Evolutionary conservation across 2,888 invertebrate species (phyloP), one percentile per base, ranked within the genome.

Genomic region (Drosophila fulvimacula): DNA sequence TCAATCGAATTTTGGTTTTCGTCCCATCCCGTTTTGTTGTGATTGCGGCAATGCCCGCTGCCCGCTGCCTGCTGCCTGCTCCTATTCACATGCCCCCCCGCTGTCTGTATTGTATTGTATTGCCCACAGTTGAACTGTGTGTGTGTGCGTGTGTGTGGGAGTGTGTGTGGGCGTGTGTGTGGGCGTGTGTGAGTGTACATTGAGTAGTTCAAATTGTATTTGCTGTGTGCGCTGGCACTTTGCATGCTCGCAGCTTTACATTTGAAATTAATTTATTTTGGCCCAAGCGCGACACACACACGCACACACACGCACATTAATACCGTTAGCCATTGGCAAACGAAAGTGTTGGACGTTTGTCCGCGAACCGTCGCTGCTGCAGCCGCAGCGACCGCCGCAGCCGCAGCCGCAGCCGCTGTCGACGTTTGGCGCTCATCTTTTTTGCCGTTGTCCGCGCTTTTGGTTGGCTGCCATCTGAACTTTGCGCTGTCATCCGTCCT

Each of bases 191-290:
- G 32, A n/a, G 34, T 34, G 52, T 62, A 66, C 34, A 69, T 68
- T 76, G 69, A 69, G 70, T 71, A 76, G 65, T 85, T 82, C 62
- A 82, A 88, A 79, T 82, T 88, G 81, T 88, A 75, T 83, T 86
- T 82, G 71, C 73, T 73, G 73, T 73, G 64, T 66, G 68, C 66
- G 58, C 58, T 61, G 79, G 79, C 70, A 67, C 74, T 72, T 74
- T 79, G 76, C 76, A 69, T 58, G 68, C 69, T 52, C 69, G 55
- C 57, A 59, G 62, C 72, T 77, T 83, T 73, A 69, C 81, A 69
- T 82, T 89, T 72, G 71, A 85, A 85, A 85, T 90, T 85, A 90
- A 85, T 85, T 85, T 90, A 90, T 90, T 90, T 90, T 86, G 65
- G 65, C 67, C 67, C 73, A 69, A 72, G 69, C 79, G 76, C 79